Evolutionary conservation across 2,888 invertebrate species (phyloP).

Genomic region (Tetragonula carbonaria): DNA sequence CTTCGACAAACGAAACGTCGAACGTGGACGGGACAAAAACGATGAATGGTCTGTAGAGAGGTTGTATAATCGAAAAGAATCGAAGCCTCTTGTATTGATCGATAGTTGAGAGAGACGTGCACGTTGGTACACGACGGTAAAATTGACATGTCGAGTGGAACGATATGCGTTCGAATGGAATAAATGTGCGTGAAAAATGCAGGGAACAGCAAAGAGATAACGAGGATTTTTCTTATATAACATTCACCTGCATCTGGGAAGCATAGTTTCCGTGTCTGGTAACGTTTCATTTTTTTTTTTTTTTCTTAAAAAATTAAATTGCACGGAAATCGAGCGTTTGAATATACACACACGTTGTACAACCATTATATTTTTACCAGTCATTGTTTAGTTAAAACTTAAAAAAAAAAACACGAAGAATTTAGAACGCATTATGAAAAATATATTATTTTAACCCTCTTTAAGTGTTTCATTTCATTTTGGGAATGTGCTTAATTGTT

Average conservation of each 20-base stretch:
- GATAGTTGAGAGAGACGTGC: constrained; percentile 26
- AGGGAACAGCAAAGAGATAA: constrained; percentile 14
- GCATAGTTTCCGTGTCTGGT: constrained; percentile 12
- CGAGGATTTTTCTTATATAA: constrained; percentile 48
- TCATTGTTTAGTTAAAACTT: too few species aligned
- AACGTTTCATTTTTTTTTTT: constrained; percentile 20
- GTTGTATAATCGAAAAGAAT: constrained; percentile 43
- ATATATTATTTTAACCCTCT: too few species aligned
- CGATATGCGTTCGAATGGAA: neutral
- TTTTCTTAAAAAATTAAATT: constrained; percentile 17
- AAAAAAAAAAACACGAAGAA: too few species aligned
- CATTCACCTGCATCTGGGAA: constrained; percentile 7
- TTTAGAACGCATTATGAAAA: too few species aligned
- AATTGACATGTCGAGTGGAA: neutral
- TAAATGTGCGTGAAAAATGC: constrained; percentile 35
- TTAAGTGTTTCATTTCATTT: too few species aligned
- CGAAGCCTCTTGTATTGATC: constrained; percentile 8
- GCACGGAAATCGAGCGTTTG: constrained; percentile 1
- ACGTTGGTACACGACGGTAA: neutral
- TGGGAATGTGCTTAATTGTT: too few species aligned
- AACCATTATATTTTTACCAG: constrained; percentile 1
- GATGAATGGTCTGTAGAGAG: constrained; percentile 20
- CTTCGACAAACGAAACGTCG: constrained; percentile 1
- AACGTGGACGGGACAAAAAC: neutral
- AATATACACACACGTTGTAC: constrained; percentile 8